Evolutionary conservation across 2,113 vertebrate species (phyloP).

Genomic region (Paraplagusia blochii): DNA sequence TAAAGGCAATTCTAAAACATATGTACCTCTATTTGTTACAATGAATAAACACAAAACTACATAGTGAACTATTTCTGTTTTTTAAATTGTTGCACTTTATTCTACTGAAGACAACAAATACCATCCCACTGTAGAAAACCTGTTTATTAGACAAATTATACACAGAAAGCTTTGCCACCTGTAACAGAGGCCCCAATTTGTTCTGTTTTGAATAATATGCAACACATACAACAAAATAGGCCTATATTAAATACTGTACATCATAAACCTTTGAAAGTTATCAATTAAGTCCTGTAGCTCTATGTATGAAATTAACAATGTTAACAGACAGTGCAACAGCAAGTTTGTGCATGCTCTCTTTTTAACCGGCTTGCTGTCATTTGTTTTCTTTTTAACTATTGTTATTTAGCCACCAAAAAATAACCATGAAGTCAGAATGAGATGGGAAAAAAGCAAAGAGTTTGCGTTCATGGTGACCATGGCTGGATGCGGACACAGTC

Average conservation of each 20-base stretch:
- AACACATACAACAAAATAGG: constrained; percentile 99
- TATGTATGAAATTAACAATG: constrained; percentile 87
- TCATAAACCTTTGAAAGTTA: constrained; percentile 91
- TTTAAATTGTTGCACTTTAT: background rate
- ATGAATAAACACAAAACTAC: no score
- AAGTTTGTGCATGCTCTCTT: constrained; percentile 95
- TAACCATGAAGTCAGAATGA: constrained; percentile 65
- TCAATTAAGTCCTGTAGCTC: constrained; percentile 91
- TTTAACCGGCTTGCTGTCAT: constrained; percentile 84
- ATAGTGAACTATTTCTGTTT: no score
- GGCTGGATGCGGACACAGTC: constrained; percentile 83
- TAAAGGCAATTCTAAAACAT: no score
- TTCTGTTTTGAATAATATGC: constrained; percentile 98
- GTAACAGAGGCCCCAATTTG: constrained; percentile 98
- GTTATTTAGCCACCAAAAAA: constrained; percentile 72
- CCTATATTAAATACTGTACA: constrained; percentile 99
- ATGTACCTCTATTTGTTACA: no score
- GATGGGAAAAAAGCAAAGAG: constrained; percentile 59
- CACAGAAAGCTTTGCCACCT: constrained; percentile 99
- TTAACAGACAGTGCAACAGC: constrained; percentile 85
- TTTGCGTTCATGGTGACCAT: constrained; percentile 44
- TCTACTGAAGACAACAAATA: constrained; percentile 64
- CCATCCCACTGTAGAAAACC: constrained; percentile 94
- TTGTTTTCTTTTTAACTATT: constrained; percentile 54
- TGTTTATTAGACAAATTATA: constrained; percentile 99